Evolutionary conservation across 2,797 vertebrate species (phyloP).

Genomic region (Danio tinwini): DNA sequence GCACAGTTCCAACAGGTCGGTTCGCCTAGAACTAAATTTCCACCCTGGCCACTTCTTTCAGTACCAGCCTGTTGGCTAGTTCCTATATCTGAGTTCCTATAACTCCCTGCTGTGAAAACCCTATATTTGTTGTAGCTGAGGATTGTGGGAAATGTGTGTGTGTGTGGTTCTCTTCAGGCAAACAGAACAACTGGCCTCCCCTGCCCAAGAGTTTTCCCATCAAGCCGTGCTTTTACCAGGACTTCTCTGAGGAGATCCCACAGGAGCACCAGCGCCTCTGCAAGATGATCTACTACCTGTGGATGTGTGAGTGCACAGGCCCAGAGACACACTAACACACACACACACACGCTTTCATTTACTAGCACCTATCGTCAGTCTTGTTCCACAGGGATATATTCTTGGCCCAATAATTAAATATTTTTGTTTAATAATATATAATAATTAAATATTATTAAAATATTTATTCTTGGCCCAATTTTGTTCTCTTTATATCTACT

Average conservation of each 20-base stretch:
- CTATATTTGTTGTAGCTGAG: slow-evolving; percentile 1
- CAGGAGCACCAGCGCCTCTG: slow-evolving; percentile 86
- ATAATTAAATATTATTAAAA: no score
- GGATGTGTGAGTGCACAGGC: slow-evolving; percentile 89
- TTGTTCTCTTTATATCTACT: no score
- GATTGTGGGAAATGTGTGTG: background rate
- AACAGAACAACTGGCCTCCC: slow-evolving; percentile 95
- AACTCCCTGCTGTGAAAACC: no score
- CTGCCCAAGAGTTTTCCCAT: slow-evolving; percentile 89
- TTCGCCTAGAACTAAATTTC: no score
- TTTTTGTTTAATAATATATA: no score
- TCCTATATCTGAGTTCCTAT: no score
- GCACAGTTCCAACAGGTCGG: no score
- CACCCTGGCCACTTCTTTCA: no score
- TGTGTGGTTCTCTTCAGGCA: slow-evolving; percentile 72
- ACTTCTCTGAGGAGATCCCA: slow-evolving; percentile 93
- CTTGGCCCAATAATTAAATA: no score
- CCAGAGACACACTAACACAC: background rate
- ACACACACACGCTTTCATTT: background rate
- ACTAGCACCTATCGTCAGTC: background rate
- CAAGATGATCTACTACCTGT: slow-evolving; percentile 98
- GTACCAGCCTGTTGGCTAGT: no score
- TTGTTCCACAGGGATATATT: no score
- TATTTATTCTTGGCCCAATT: no score
- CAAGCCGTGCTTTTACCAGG: slow-evolving; percentile 96